Evolutionary conservation across 2,888 invertebrate species (phyloP).

Genomic region (Priocnemis perturbator): DNA sequence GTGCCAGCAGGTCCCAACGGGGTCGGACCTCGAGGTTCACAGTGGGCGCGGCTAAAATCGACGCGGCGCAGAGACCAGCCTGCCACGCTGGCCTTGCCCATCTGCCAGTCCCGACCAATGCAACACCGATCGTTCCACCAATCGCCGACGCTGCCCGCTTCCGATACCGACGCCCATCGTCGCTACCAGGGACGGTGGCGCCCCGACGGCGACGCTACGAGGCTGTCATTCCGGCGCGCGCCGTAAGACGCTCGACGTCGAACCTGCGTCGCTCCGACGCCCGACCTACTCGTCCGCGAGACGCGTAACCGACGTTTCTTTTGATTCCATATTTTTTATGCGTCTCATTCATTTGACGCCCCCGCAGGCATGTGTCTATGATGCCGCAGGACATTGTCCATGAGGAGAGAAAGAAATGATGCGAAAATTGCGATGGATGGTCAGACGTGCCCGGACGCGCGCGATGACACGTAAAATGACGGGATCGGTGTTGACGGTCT

Average conservation of each 20-base stretch:
- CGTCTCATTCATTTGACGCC: no score
- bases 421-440: neutral
- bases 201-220: constrained; percentile 60
- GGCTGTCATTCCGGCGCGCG: constrained; percentile 68
- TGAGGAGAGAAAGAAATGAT: neutral
- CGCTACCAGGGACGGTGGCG: constrained; percentile 64
- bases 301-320: neutral
- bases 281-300: neutral
- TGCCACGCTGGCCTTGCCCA: constrained; percentile 50
- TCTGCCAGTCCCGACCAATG: constrained; percentile 41
- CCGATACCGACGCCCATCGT: constrained; percentile 37
- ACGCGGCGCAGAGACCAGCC: constrained; percentile 51
- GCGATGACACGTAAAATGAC: no score
- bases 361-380: no score
- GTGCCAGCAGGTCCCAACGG: constrained; percentile 71
- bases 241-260: constrained; percentile 54
- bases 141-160: neutral
- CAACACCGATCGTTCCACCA: constrained; percentile 39
- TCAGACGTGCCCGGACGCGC: no score
- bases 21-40: constrained; percentile 58
- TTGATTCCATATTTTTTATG: no score
- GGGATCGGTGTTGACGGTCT: no score
- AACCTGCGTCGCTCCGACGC: constrained; percentile 19
- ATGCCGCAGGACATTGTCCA: neutral
- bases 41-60: constrained; percentile 50